phyloP scores from a whole-genome alignment of 2,113 vertebrate genomes.

The Electrona antarctica region DNA sequence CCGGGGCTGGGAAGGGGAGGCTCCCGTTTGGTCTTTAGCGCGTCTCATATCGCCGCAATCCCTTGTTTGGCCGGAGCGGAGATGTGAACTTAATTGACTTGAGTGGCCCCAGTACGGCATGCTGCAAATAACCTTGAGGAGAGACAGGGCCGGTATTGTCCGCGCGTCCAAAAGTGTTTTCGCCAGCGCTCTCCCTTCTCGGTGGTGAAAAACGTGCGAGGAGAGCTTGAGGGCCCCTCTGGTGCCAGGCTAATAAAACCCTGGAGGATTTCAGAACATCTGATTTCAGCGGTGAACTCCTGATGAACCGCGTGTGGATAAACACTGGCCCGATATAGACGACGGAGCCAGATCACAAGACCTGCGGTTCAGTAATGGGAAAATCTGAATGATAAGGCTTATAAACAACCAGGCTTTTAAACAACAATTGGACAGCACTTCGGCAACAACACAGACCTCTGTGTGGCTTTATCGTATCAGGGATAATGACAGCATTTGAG shows the following conservation, averaged over 20 bases:
- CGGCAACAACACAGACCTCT: neutral
- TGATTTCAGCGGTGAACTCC: constrained; percentile 31
- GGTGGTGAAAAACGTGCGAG: constrained; percentile 55
- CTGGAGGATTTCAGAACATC: constrained; percentile 50
- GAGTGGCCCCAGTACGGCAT: constrained; percentile 80
- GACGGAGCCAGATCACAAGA: constrained; percentile 18
- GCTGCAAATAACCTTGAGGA: constrained; percentile 69
- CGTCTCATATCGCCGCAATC: constrained; percentile 82
- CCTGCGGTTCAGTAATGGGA: neutral
- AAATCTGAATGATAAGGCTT: constrained; percentile 2
- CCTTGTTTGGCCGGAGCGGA: constrained; percentile 95
- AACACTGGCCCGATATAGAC: constrained; percentile 10
- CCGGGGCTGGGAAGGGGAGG: constrained; percentile 88
- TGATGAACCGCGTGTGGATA: constrained; percentile 14
- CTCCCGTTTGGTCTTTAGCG: constrained; percentile 92
- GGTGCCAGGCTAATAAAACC: constrained; percentile 53
- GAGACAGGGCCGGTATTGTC: constrained; percentile 69
- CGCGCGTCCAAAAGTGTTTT: constrained; percentile 50
- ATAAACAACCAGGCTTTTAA: neutral
- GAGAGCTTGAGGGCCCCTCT: constrained; percentile 32
- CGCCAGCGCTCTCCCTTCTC: constrained; percentile 18
- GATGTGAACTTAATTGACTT: constrained; percentile 99
- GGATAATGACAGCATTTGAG: constrained; percentile 19
- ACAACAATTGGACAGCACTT: constrained; percentile 9
- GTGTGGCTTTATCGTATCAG: constrained; percentile 6